Conservation (phyloP, 2,888 invertebrate species). For the Hirtodrosophila cameraria region DNA sequence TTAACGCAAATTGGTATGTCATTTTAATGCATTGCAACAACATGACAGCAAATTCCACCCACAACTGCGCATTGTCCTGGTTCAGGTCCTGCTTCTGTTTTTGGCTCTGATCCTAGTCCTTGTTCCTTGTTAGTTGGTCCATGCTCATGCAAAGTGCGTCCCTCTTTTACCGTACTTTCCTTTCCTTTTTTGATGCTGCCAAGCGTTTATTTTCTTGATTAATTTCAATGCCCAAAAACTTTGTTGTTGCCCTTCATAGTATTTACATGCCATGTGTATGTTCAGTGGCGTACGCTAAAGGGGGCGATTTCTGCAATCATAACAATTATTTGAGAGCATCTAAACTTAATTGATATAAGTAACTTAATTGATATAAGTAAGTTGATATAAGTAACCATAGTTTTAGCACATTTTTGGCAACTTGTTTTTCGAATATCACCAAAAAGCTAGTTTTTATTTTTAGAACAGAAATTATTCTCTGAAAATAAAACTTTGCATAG, state of each 20-base stretch:
- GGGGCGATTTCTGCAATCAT: too few species aligned
- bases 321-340: too few species aligned
- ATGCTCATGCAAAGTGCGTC: constrained; percentile 70
- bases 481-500: too few species aligned
- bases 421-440: too few species aligned
- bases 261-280: constrained; percentile 55
- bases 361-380: too few species aligned
- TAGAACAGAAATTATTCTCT: too few species aligned
- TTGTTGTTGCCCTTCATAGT: constrained; percentile 47
- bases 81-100: constrained; percentile 22
- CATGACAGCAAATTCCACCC: constrained; percentile 30
- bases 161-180: constrained; percentile 21
- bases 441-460: too few species aligned
- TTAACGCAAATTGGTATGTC: constrained; percentile 78
- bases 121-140: constrained; percentile 33
- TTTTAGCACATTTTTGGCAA: too few species aligned
- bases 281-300: neutral
- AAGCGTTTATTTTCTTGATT: constrained; percentile 79
- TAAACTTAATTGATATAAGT: too few species aligned
- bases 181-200: constrained; percentile 59
- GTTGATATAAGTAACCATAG: too few species aligned
- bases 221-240: constrained; percentile 75
- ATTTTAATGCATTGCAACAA: constrained; percentile 77
- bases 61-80: constrained; percentile 17
- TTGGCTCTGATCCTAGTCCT: constrained; percentile 5